phyloP scores from a whole-genome alignment of 2,797 vertebrate species.

The Cossypha polioptera region DNA sequence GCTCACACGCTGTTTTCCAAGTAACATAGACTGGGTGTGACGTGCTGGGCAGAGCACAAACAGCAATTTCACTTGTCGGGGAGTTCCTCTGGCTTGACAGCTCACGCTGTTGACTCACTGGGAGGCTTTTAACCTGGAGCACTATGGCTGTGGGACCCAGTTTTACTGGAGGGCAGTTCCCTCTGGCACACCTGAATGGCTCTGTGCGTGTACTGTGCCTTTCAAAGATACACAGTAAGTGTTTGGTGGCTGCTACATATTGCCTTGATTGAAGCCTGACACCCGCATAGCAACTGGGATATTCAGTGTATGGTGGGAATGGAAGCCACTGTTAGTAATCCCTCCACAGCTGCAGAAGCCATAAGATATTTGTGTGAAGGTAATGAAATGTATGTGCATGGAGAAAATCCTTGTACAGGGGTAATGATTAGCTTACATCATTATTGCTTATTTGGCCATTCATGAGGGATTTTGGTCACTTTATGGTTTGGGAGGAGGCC shows the following conservation, averaged over 20 bases:
- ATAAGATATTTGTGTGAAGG: background rate
- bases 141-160: background rate
- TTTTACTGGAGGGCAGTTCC: background rate
- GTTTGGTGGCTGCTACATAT: accelerated
- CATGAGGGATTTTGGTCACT: accelerated
- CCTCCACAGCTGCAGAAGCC: background rate
- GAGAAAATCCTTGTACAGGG: background rate
- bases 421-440: background rate
- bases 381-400: background rate
- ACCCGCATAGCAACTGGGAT: background rate
- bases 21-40: conserved; percentile 3
- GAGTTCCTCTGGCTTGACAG: conserved; percentile 19
- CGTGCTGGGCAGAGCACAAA: background rate
- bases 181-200: background rate
- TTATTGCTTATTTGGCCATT: background rate
- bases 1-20: conserved; percentile 51
- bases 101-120: conserved; percentile 8
- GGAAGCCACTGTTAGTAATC: background rate
- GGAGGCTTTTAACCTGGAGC: background rate
- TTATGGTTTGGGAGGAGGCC: background rate
- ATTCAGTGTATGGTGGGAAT: background rate
- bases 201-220: background rate
- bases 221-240: background rate
- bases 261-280: background rate
- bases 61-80: conserved; percentile 55